Base-by-base conservation (phyloP, 2,113 vertebrate genomes). In the Ptilorrhoa leucosticta region DNA sequence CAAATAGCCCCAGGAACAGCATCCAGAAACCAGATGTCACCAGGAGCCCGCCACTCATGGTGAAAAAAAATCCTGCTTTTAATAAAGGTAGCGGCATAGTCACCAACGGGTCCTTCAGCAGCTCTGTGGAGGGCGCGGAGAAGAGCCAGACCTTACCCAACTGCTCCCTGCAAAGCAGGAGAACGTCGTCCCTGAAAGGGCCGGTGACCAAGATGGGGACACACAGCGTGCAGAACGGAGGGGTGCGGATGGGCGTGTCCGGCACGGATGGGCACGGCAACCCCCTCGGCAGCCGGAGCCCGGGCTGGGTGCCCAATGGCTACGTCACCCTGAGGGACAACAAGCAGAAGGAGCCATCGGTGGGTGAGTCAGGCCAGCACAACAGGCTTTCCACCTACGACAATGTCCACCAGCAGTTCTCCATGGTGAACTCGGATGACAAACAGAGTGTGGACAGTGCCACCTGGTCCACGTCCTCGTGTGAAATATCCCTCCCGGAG, bases 381-480 rank as follows among this genome's bases (percentile, higher is more conserved):
- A 98, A 99, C 91, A 98, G 99, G 33, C 98, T 99, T 20, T 99
- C 99, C 66, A 99, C 99, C 6, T 99, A 99, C 0, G 99, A 99
- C 93, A 99, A 99, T 0, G 99, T 99, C 40, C 99, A 99, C 47
- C 97, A 99, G 33, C 99, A 99, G 95, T 98, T 98, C 94, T 97
- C 98, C 69, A 17, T 97, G 96, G 70, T 97, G 96, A 98, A 97
- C 96, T 98, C 98, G 0, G 99, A 99, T 65, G 99, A 99, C 97
- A 99, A 99, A 33, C 99, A 99, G 97, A 99, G 99, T 0, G 98
- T 99, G 20, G 99, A 99, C 98, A 99, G 99, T 21, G 99, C 99
- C 85, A 99, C 99, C n/a, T 99, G 99, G 99, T 99, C 99, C 90
- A 99, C 99, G 0, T 99, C 99, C 19, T 99, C 99, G 23, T 99